A percentile compares a stretch with the other conserved stretches of the same genome.
These are phyloP conservation scores for Episyrphus balteatus DNA, from an alignment of 1,140 invertebrate genomes.

Conservation along the genomic window DNA sequence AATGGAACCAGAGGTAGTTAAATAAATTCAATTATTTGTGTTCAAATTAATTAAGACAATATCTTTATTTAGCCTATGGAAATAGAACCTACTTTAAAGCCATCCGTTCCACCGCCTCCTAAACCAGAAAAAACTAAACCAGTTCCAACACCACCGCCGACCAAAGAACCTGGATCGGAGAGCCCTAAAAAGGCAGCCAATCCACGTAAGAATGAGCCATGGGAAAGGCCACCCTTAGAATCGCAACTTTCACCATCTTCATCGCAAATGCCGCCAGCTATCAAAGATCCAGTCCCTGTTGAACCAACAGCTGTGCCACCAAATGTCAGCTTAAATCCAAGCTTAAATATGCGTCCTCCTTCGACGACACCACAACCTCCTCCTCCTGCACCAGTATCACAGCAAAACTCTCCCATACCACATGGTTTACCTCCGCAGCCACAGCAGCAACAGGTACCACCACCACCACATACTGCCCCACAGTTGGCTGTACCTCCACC, in stretches of 20 bases:
- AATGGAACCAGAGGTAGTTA: constrained; percentile 21
- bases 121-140: constrained; percentile 19
- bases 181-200: constrained; percentile 5
- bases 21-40: background rate
- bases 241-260: constrained; percentile 10
- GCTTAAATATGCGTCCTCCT: background rate
- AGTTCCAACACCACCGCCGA: constrained; percentile 10
- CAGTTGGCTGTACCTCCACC: constrained; percentile 17
- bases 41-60: background rate
- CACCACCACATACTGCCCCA: constrained; percentile 11
- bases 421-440: background rate
- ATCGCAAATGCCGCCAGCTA: constrained; percentile 11
- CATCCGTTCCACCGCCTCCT: constrained; percentile 17
- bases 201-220: background rate
- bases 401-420: constrained; percentile 3
- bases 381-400: constrained; percentile 6
- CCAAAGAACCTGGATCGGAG: constrained; percentile 18
- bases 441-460: constrained; percentile 9
- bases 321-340: background rate
- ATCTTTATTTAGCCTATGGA: constrained; percentile 21
- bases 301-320: background rate
- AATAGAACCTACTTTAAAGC: constrained; percentile 29
- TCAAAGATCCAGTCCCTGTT: background rate
- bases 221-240: constrained; percentile 13
- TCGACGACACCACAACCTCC: background rate